Evolutionary conservation across 64 coral and sea anemone genomes (phyloP).

Genomic region (Dendronephthya gigantea): DNA sequence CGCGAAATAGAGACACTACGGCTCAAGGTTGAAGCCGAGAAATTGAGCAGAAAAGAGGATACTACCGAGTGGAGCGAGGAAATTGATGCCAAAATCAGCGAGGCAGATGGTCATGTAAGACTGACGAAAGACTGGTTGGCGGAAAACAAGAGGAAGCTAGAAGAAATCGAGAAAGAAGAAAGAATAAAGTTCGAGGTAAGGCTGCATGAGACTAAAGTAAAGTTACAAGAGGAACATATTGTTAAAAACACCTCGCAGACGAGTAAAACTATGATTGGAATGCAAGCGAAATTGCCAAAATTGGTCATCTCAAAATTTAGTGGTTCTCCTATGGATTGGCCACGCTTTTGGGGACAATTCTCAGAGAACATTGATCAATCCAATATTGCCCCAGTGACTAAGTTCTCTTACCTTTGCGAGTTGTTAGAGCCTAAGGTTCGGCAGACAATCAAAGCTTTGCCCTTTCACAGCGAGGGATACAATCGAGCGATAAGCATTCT

Average conservation of each 20-base stretch:
- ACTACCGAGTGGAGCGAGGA: constrained; percentile 15
- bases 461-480: constrained; percentile 15
- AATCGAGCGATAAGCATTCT: constrained; percentile 28
- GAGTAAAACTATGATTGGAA: not conserved
- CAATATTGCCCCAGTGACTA: constrained; percentile 12
- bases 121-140: not conserved
- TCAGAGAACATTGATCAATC: constrained; percentile 12
- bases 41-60: not conserved
- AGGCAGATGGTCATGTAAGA: not conserved
- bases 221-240: not conserved
- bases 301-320: not conserved
- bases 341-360: not conserved
- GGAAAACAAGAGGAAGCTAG: not conserved
- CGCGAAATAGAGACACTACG: constrained; percentile 12
- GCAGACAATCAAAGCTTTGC: not conserved
- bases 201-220: not conserved
- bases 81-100: not conserved
- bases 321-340: not conserved
- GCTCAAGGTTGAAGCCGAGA: constrained; percentile 18
- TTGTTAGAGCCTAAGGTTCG: constrained; percentile 16
- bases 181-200: not conserved
- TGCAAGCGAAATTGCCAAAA: not conserved
- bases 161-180: not conserved
- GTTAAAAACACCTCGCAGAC: not conserved
- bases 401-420: constrained; percentile 28